A percentile compares a stretch with the other conserved stretches of the same genome.
These are phyloP conservation scores for Ammodytes marinus DNA, from an alignment of 2,113 vertebrate genomes.

Conservation along the genomic window DNA sequence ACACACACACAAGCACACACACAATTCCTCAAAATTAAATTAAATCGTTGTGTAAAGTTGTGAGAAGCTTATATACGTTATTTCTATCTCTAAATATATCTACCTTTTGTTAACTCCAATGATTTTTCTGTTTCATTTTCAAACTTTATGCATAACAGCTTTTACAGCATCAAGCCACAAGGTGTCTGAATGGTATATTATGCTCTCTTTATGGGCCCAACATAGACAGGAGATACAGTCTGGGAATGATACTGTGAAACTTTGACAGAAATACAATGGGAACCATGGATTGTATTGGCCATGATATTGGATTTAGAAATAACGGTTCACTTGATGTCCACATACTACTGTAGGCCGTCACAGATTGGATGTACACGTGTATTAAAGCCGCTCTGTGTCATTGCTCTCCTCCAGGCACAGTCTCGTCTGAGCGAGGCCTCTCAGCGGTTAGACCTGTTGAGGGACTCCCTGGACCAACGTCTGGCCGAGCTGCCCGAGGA, in stretches of 20 bases:
- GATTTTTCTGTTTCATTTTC: not conserved
- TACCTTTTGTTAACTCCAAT: not conserved
- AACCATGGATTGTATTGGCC: not conserved
- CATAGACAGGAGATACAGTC: not conserved
- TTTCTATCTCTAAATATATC: not conserved
- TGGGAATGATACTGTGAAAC: not conserved
- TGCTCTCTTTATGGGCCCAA: not conserved
- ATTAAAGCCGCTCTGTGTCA: not conserved
- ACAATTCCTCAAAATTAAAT: not conserved
- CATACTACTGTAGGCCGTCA: not conserved
- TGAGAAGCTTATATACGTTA: not conserved
- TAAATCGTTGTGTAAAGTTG: not conserved
- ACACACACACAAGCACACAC: conserved; percentile 5
- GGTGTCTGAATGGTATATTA: not conserved
- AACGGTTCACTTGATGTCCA: not conserved
- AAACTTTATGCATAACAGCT: not conserved
- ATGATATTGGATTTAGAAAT: not conserved
- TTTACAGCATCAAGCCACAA: not conserved
- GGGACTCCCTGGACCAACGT: conserved; percentile 88
- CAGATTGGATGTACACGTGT: not conserved
- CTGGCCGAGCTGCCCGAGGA: conserved; percentile 89
- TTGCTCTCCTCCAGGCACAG: conserved; percentile 74
- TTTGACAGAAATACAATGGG: not conserved
- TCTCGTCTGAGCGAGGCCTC: conserved; percentile 88
- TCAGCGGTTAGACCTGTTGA: conserved; percentile 89